phyloP scores from a whole-genome alignment of 2,888 invertebrate species.

The Diplolepis rosae region DNA sequence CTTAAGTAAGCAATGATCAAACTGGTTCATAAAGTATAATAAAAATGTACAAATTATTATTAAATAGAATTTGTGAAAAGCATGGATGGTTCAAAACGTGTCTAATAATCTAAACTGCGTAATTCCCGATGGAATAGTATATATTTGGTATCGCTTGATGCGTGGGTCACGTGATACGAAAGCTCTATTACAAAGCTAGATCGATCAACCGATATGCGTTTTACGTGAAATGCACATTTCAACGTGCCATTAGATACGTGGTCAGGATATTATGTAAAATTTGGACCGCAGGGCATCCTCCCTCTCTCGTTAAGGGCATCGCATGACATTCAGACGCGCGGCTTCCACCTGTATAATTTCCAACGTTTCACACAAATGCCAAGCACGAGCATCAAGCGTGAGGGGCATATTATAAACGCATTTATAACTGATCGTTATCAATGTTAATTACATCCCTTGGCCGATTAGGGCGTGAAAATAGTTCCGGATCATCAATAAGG shows the following conservation, averaged over 20 bases:
- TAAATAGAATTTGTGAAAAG: neutral
- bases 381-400: slow-evolving; percentile 46
- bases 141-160: slow-evolving; percentile 8
- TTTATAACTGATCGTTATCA: slow-evolving; percentile 58
- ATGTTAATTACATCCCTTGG: slow-evolving; percentile 55
- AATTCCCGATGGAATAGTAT: neutral
- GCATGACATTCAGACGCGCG: slow-evolving; percentile 37
- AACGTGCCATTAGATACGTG: slow-evolving; percentile 47
- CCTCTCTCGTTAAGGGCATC: slow-evolving; percentile 32
- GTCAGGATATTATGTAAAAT: slow-evolving; percentile 52
- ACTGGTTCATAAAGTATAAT: no score
- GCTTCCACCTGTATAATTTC: slow-evolving; percentile 50
- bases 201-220: slow-evolving; percentile 44
- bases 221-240: slow-evolving; percentile 49
- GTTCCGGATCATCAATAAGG: slow-evolving; percentile 25
- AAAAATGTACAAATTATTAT: no score
- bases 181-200: slow-evolving; percentile 36
- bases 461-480: slow-evolving; percentile 22
- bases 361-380: slow-evolving; percentile 47
- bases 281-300: slow-evolving; percentile 41
- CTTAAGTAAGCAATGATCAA: no score
- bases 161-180: slow-evolving; percentile 16
- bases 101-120: slow-evolving; percentile 1
- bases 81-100: neutral
- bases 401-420: slow-evolving; percentile 56